phyloP scores from a whole-genome alignment of 1,140 invertebrate species.

The Musca vetustissima region DNA sequence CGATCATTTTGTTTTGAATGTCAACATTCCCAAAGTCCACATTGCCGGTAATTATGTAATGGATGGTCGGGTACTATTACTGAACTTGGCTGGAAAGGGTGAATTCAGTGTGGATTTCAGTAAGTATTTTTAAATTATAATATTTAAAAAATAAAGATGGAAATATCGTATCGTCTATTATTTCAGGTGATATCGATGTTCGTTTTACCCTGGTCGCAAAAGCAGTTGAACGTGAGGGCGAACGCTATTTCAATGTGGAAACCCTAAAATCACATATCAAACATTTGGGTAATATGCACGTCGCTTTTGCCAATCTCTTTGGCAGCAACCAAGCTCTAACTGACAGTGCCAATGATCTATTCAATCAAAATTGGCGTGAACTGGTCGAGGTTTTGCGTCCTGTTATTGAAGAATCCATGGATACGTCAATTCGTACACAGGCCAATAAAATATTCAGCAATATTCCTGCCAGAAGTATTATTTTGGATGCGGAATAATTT shows the following conservation, averaged over 20 bases:
- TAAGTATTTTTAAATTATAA: slow-evolving; percentile 58
- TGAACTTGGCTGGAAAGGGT: slow-evolving; percentile 67
- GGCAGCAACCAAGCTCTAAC: slow-evolving; percentile 48
- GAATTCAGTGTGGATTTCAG: slow-evolving; percentile 67
- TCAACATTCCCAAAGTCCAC: slow-evolving; percentile 60
- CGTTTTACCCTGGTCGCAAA: background rate
- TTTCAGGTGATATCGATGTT: background rate
- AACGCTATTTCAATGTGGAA: slow-evolving; percentile 5
- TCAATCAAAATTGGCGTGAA: slow-evolving; percentile 66
- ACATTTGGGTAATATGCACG: slow-evolving; percentile 39
- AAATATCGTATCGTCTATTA: background rate
- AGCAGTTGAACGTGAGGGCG: background rate
- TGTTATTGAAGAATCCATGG: slow-evolving; percentile 64
- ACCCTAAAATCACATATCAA: slow-evolving; percentile 27
- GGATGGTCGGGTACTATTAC: slow-evolving; percentile 66
- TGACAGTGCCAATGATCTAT: slow-evolving; percentile 64
- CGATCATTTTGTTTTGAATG: background rate
- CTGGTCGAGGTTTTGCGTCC: slow-evolving; percentile 64
- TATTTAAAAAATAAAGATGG: no score
- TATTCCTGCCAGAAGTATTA: slow-evolving; percentile 57
- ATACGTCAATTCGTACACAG: slow-evolving; percentile 64
- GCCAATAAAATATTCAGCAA: slow-evolving; percentile 64
- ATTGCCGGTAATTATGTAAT: slow-evolving; percentile 69
- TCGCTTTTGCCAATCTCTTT: slow-evolving; percentile 38
- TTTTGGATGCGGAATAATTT: no score